Percentiles rank a stretch among this genome's conserved stretches.
These are phyloP conservation scores for Hemistola chrysoprasaria DNA, from an alignment of 2,888 invertebrate genomes.

Conservation along the genomic window DNA sequence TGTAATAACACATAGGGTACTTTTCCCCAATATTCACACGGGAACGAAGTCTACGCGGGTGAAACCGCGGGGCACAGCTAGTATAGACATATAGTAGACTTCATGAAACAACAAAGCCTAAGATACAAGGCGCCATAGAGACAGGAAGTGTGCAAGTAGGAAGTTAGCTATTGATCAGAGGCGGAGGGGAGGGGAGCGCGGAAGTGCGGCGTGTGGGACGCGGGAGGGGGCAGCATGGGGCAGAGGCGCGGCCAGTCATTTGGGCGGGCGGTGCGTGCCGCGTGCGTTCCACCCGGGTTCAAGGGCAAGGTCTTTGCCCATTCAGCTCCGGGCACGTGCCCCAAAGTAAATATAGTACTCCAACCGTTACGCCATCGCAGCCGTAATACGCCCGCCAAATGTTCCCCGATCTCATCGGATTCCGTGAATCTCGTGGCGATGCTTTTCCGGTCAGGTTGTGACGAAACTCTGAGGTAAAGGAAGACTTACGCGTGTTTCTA, in stretches of 20 bases:
- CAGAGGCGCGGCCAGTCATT: constrained; percentile 58
- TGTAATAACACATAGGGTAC: too few relatives aligned
- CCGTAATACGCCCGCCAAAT: constrained; percentile 48
- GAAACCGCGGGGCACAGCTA: too few relatives aligned
- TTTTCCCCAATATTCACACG: too few relatives aligned
- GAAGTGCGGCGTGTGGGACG: constrained; percentile 9
- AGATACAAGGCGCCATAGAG: constrained; percentile 35
- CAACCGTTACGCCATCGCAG: constrained; percentile 56
- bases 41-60: too few relatives aligned
- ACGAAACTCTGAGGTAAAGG: constrained; percentile 10
- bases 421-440: constrained; percentile 13
- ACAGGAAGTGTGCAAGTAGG: constrained; percentile 53
- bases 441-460: constrained; percentile 13
- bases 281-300: constrained; percentile 72
- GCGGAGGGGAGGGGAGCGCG: constrained; percentile 20
- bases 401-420: constrained; percentile 21
- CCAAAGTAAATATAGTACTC: constrained; percentile 78
- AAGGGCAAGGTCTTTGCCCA: constrained; percentile 76
- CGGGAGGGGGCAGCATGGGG: constrained; percentile 34
- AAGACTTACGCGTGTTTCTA: constrained; percentile 5
- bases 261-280: constrained; percentile 71
- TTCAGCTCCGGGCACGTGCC: constrained; percentile 77
- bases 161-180: constrained; percentile 63
- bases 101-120: constrained; percentile 17
- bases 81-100: constrained; percentile 4